These are phyloP conservation scores for Xanthostigma xanthostigma DNA, from an alignment of 2,888 invertebrate species.

Conservation along the genomic window DNA sequence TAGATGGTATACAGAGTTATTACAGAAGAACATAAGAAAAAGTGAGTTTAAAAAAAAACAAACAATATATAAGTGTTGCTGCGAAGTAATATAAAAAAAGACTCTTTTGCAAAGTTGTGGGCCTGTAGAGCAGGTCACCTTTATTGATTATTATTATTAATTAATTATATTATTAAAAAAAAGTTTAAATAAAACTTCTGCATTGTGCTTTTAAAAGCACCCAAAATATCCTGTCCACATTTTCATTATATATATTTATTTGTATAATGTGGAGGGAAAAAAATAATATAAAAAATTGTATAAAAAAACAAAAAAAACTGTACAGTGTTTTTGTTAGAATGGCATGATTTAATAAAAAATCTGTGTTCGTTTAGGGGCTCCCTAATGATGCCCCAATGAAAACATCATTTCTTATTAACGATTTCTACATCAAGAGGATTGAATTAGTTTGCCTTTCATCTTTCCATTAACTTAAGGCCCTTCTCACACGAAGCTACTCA, in stretches of 20 bases:
- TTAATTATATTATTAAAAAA: constrained; percentile 8
- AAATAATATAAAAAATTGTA: constrained; percentile 4
- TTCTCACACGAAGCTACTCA: too few species aligned
- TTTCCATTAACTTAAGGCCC: too few species aligned
- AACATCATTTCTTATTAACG: neutral
- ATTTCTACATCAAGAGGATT: too few species aligned
- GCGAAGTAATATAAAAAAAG: too few species aligned
- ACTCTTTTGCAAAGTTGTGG: too few species aligned
- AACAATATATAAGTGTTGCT: neutral
- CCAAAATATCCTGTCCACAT: too few species aligned
- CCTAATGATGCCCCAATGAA: neutral
- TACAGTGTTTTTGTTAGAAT: constrained; percentile 10
- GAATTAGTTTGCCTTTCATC: too few species aligned
- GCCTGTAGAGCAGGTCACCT: too few species aligned
- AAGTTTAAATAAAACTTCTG: neutral
- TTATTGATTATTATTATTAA: neutral
- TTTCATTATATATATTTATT: constrained; percentile 18
- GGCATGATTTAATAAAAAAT: constrained; percentile 1
- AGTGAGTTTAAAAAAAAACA: constrained; percentile 9
- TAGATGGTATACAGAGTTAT: constrained; percentile 11
- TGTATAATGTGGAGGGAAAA: constrained; percentile 25
- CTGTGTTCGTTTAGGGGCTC: neutral
- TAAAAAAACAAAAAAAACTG: constrained; percentile 9
- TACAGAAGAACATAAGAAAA: constrained; percentile 9
- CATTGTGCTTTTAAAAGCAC: too few species aligned